Base-by-base conservation (phyloP, 2,888 invertebrate genomes). In the Scaptomyza cyrtandrae region DNA sequence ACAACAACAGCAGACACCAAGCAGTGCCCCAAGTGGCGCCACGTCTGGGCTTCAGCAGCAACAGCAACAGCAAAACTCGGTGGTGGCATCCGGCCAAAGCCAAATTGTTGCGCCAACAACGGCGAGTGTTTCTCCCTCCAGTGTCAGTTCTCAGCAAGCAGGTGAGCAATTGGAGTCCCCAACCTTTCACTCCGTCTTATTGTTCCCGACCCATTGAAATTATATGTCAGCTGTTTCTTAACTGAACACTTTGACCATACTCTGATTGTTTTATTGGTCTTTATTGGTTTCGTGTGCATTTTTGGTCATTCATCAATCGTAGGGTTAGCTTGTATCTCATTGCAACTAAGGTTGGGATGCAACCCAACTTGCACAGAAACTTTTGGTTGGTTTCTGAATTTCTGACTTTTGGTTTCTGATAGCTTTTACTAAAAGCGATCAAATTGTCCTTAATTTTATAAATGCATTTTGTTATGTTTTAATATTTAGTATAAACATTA, bases 91-190 rank as follows among this genome's bases (percentile, higher is more conserved):
- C 84, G 91, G 91, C 75, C 92, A 92, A 83, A 90, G 91, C 73
- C 92, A 92, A 87, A 92, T 92, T 82, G 91, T 92, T 78, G 93
- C 94, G 89, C 93, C 93, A 90, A 93, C 93, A 75, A 93, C 94
- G 88, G 93, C 94, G 89, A 93, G 94, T 81, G 93, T 93, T 87
- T 94, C 94, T 84, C 93, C 94, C 86, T 94, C 94, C 90, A 94
- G 94, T 91, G 94, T 92, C 88, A 92, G 92, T 82, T 92, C 92
- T 71, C 92, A 92, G 86, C 92, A 92, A 80, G 91, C 92, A 92
- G 92, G 92, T 92, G 88, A 91, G 91, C 37, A 48, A 46, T 57
- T 31, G 57, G 37, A 55, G n/a, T 39, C 7, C 11, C 13, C 48
- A 16, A 16, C 24, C 37, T 41, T 33, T 19, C 6, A 19, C n/a